Evolutionary conservation across 2,888 invertebrate species (phyloP).

Genomic region (Ditula angustiorana): DNA sequence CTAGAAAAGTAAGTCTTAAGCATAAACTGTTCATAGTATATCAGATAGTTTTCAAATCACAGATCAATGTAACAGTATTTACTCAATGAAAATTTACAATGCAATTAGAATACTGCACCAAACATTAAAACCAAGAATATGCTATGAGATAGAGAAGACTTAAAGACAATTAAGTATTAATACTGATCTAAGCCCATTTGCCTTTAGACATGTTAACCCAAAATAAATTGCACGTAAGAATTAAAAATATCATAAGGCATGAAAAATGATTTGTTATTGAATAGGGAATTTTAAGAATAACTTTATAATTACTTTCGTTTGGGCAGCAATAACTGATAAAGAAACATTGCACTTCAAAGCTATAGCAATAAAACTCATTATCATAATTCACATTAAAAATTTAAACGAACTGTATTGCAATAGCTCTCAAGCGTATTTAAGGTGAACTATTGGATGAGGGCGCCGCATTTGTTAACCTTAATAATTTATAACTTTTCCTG

Average conservation of each 20-base stretch:
- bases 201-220: conserved; percentile 73
- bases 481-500: neutral
- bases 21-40: conserved; percentile 54
- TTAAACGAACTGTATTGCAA: conserved; percentile 46
- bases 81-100: conserved; percentile 82
- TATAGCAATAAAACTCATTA: conserved; percentile 50
- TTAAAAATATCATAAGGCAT: conserved; percentile 30
- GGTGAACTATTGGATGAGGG: conserved; percentile 48
- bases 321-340: conserved; percentile 47
- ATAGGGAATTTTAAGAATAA: conserved; percentile 2
- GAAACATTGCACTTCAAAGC: conserved; percentile 57
- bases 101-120: conserved; percentile 84
- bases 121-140: conserved; percentile 81
- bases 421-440: conserved; percentile 57
- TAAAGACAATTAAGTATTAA: conserved; percentile 69
- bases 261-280: conserved; percentile 34
- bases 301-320: conserved; percentile 51
- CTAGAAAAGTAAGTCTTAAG: conserved; percentile 64
- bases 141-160: conserved; percentile 71
- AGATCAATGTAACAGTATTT: conserved; percentile 59
- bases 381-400: conserved; percentile 3
- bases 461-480: neutral
- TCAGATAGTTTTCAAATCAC: conserved; percentile 61
- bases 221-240: conserved; percentile 48
- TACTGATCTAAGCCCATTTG: conserved; percentile 79